A percentile compares a stretch with the other conserved stretches of the same genome.
These are phyloP conservation scores for Harpalus rufipes DNA, from an alignment of 2,888 invertebrate species.

Conservation along the genomic window DNA sequence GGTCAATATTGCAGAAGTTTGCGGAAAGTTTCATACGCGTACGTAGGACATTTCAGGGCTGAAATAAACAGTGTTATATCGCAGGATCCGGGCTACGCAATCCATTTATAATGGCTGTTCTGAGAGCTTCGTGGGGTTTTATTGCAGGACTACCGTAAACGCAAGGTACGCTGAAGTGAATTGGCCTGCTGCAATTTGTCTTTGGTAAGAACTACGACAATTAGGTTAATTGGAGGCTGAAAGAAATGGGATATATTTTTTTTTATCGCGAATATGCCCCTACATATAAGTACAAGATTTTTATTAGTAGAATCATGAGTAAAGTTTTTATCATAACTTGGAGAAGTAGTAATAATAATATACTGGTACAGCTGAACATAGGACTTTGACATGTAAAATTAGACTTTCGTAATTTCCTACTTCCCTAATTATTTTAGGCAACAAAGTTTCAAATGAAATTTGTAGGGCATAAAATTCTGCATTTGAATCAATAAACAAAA, in stretches of 20 bases:
- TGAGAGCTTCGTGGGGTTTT: not conserved
- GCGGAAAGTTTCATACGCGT: slow-evolving; percentile 40
- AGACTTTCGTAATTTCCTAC: too few species aligned
- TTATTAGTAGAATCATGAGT: not conserved
- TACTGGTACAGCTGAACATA: too few species aligned
- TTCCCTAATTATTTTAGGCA: too few species aligned
- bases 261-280: not conserved
- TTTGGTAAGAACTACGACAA: not conserved
- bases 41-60: slow-evolving; percentile 36
- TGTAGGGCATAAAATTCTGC: too few species aligned
- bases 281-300: not conserved
- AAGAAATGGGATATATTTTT: not conserved
- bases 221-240: not conserved
- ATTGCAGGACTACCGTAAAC: slow-evolving; percentile 29
- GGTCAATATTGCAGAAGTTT: slow-evolving; percentile 34
- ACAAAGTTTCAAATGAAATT: too few species aligned
- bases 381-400: too few species aligned
- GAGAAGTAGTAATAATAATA: too few species aligned
- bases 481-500: too few species aligned
- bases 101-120: slow-evolving; percentile 43
- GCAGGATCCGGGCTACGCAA: slow-evolving; percentile 10
- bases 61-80: slow-evolving; percentile 37
- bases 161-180: slow-evolving; percentile 13
- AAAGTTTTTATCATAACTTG: not conserved
- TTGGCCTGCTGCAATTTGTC: not conserved